These are phyloP conservation scores for Brachionus sp. DNA, from an alignment of 1,140 invertebrate species.

Conservation along the genomic window DNA sequence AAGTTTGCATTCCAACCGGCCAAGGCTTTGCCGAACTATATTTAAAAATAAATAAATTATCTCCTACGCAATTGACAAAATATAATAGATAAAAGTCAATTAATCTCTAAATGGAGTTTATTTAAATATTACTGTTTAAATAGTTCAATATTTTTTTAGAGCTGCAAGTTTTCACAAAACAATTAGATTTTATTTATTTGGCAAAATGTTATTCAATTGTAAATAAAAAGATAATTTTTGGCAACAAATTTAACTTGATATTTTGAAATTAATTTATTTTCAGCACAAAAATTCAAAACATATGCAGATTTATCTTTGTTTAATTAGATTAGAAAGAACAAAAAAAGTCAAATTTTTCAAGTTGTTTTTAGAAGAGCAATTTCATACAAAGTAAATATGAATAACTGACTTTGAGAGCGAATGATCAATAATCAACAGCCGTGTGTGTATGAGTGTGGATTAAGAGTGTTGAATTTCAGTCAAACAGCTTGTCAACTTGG, in stretches of 20 bases:
- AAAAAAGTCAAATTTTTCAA: neutral
- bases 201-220: neutral
- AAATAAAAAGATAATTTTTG: neutral
- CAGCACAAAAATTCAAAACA: neutral
- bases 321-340: neutral
- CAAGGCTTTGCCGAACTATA: too few species aligned
- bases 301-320: neutral
- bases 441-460: neutral
- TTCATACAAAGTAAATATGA: constrained; percentile 1
- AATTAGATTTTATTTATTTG: neutral
- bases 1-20: too few species aligned
- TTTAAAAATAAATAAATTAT: too few species aligned
- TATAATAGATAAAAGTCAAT: too few species aligned
- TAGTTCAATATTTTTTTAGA: too few species aligned
- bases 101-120: too few species aligned
- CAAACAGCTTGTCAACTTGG: neutral
- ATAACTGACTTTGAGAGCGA: neutral
- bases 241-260: neutral
- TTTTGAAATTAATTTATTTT: neutral
- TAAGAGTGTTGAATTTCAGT: neutral
- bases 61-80: too few species aligned
- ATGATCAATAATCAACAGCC: neutral
- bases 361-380: neutral
- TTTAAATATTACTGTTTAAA: too few species aligned
- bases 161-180: too few species aligned